Evolutionary conservation across 2,797 vertebrate genomes (phyloP).

Genomic region (Lateolabrax maculatus): DNA sequence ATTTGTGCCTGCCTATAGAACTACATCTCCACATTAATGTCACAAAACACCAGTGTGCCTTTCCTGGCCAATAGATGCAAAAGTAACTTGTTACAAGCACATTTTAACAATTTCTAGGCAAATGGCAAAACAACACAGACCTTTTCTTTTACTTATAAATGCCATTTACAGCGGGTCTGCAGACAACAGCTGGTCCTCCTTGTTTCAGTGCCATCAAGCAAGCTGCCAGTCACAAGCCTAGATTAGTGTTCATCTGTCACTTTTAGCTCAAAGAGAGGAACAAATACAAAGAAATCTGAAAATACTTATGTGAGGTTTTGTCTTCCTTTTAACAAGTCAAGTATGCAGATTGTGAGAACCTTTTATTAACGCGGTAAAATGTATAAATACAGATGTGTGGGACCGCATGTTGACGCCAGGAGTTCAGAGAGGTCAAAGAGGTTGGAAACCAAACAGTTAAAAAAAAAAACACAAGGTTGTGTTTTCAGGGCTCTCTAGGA

Average conservation of each 20-base stretch:
- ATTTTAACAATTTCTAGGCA: not conserved
- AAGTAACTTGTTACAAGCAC: not conserved
- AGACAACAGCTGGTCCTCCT: constrained; percentile 28
- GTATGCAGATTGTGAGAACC: not conserved
- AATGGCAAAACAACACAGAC: not conserved
- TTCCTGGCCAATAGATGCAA: not conserved
- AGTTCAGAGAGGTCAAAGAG: not conserved
- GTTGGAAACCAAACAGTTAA: not conserved
- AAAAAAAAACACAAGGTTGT: not conserved
- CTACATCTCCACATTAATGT: not conserved
- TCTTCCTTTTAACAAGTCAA: not conserved
- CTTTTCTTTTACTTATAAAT: not conserved
- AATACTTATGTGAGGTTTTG: not conserved
- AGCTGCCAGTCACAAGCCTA: constrained; percentile 32
- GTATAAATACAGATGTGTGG: not conserved
- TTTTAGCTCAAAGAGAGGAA: constrained; percentile 24
- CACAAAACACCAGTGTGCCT: not conserved
- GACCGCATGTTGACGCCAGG: not conserved
- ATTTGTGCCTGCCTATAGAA: not conserved
- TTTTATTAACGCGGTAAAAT: too few species aligned
- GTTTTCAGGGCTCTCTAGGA: not conserved
- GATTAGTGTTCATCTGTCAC: constrained; percentile 18
- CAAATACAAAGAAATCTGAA: not conserved
- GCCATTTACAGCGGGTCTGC: not conserved
- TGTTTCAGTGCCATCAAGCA: constrained; percentile 16